These are phyloP conservation scores for Tenthredo livida DNA, from an alignment of 2,888 invertebrate species.

Conservation along the genomic window DNA sequence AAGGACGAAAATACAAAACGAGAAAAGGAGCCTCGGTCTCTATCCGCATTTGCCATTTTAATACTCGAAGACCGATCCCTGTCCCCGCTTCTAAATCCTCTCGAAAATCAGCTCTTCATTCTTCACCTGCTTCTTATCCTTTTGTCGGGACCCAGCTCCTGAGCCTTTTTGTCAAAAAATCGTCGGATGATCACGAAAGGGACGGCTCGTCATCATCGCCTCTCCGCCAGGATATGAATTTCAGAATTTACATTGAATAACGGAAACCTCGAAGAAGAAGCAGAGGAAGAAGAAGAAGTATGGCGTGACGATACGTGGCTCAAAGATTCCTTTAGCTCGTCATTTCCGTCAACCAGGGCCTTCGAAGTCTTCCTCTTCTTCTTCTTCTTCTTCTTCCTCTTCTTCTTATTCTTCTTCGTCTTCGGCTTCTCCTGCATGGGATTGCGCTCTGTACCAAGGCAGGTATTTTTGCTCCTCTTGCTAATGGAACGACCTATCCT, in stretches of 20 bases:
- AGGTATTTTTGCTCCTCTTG: slow-evolving; percentile 39
- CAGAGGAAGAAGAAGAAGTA: neutral
- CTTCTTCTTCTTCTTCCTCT: neutral
- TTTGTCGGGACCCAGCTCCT: neutral
- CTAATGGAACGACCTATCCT: slow-evolving; percentile 50
- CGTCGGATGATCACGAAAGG: neutral
- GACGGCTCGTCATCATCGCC: neutral
- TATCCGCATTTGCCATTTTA: neutral
- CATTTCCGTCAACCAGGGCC: neutral
- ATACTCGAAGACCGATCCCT: neutral
- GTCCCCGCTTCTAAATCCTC: neutral
- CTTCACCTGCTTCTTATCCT: neutral
- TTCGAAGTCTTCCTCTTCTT: neutral
- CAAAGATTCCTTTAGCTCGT: neutral
- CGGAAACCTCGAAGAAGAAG: neutral
- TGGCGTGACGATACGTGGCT: no score
- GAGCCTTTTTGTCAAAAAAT: neutral
- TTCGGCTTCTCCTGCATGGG: neutral
- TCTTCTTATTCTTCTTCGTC: neutral
- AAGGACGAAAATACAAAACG: neutral
- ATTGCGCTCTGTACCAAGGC: neutral
- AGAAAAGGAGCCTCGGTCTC: neutral
- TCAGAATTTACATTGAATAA: neutral
- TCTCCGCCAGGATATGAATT: neutral
- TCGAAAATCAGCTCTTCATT: neutral